Evolutionary conservation across 2,888 invertebrate species (phyloP), one percentile per base, ranked within the genome.

Genomic region (Lepidonotus clava): DNA sequence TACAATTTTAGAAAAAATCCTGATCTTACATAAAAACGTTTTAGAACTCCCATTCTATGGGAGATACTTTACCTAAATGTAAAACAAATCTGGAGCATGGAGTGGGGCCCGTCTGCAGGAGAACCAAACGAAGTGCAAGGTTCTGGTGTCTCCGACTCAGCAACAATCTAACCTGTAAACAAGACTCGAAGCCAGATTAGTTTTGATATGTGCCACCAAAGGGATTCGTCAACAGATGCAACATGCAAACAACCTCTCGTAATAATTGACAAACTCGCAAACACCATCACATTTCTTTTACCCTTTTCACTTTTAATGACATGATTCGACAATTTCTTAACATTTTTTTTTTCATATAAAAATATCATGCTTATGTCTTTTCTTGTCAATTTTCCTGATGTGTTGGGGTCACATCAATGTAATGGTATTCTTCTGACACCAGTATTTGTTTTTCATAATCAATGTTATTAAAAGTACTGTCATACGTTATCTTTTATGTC

Each of bases 31-130:
- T n/a, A n/a, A n/a, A n/a, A n/a, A n/a, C n/a, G n/a, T n/a, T n/a
- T n/a, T n/a, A 4, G 4, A 71, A 18, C 71, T 71, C 71, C 71
- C 34, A 21, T 18, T 14, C 14, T n/a, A 8, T 21, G 38, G 71
- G 71, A 71, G 71, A 71, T 71, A 71, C 71, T 71, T 71, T 71
- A 71, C 71, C 71, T 71, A 71, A 71, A 71, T 34, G 38, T 36
- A 66, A 71, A 11, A 71, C 38, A 36, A 71, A 71, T 24, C 18
- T 18, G 71, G 1, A 71, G 71, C n/a, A 34, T 34, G 36, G 71
- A 71, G 71, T 21, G 4, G 24, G 2, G 28, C 61, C 28, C 61
- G 61, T 18, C 61, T 28, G 11, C 46, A 32, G 28, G 28, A 61
- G 61, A 61, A 61, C 61, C 61, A 61, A 24, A 32, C 2, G n/a